Evolutionary conservation across 2,797 vertebrate species (phyloP), one percentile per base, ranked within the genome.

Genomic region (Rhinella marina): DNA sequence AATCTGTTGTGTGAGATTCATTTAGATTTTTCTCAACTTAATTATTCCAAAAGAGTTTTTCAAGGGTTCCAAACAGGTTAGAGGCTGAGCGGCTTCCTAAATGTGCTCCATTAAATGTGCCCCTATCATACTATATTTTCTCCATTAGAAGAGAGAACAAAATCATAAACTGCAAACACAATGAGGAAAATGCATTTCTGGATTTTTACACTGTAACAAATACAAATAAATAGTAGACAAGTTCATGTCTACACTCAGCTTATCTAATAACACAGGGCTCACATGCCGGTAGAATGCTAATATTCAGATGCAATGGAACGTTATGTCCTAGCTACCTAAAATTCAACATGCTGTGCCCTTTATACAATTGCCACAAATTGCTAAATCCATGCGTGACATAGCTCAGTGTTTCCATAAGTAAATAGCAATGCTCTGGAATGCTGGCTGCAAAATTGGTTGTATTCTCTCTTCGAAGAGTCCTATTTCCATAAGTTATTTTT

Each of bases 1-100:
- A 88, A 82, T 85, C 83, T 88, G 87, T 82, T 52, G 84, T 75
- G 52, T 72, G 29, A 77, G 70, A 78, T 76, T 77, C 78, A 82
- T 82, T 86, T 81, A 81, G 61, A 48, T 81, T 29, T 81, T 86
- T 76, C 72, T 76, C 75, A 77, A n/a, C 61, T 75, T 76, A 82
- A 78, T 88, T 88, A 62, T 85, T 61, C 21, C 41, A 76, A 81
- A 88, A 66, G 25, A 81, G 68, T 62, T 68, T 41, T 68, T 25
- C 17, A 84, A 79, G 75, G 76, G 23, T 82, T 88, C 68, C 62
- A 62, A 84, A 88, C 17, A 54, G 75, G 82, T 57, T 66, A 80
- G 27, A 88, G 72, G 66, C 29, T 59, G 41, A 70, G 73, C 41
- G 21, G 27, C n/a, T 52, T 88, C 17, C 61, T 70, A 23, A 79